Base-by-base conservation (phyloP, 2,888 invertebrate species). In the Lasioglossum leucozonium region DNA sequence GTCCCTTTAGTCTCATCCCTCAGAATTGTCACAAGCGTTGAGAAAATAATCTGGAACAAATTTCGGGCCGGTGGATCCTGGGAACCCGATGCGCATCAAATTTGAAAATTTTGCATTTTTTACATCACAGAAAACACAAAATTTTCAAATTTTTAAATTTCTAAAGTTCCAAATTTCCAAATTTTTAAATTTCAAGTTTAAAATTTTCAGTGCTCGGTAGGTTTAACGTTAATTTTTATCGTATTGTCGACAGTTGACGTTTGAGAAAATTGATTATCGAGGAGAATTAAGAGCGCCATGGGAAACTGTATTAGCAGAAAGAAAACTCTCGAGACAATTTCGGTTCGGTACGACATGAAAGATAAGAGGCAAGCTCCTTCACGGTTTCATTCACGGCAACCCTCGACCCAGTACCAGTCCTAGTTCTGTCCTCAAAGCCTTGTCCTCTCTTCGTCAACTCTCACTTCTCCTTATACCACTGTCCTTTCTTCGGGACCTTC, bases 361-460 rank as follows among this genome's bases (percentile, higher is more conserved):
- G 85, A 88, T 82, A 83, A 89, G 84, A 79, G 81, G 73, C 77
- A 26, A 77, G 77, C 78, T 87, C 72, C 76, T 89, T 79, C 71
- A 75, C 62, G 77, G 77, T 77, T 89, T 88, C 87, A 88, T 86
- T 89, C 87, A 88, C 75, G 69, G 26, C 74, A 72, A 73, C 81
- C 82, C 85, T 84, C 87, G 83, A 90, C 84, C 82, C 69, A 85
- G 42, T 83, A 80, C 71, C 84, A 62, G 72, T 85, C 74, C 84
- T 62, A 34, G 67, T n/a, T 82, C 84, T 47, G 47, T 82, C 79
- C 79, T 79, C 69, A 77, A 75, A 82, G 79, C 79, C 80, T 85
- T 77, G 79, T 81, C 77, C 90, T 83, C 89, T 83, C 90, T 85
- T 90, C 87, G 82, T 90, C 90, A 75, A 55, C 79, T 47, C 65